A percentile compares a stretch with the other conserved stretches of the same genome.
Evolutionary conservation across 2,113 vertebrate species (phyloP).

Genomic region (Paracanthobrama guichenoti): DNA sequence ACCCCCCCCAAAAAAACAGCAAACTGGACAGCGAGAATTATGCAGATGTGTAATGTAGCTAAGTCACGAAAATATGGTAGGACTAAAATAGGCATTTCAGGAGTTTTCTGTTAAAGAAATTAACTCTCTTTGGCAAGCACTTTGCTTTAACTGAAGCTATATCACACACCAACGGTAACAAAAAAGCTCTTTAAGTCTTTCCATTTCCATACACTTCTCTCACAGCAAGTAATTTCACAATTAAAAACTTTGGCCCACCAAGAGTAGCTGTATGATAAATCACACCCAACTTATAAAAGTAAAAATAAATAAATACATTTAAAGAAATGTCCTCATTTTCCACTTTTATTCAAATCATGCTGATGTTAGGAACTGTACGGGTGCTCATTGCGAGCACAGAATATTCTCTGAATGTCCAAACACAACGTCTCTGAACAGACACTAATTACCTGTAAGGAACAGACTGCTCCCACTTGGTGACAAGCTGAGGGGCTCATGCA

Average conservation of each 20-base stretch:
- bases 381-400: slow-evolving; percentile 38
- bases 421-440: slow-evolving; percentile 17
- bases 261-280: slow-evolving; percentile 18
- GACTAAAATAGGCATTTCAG: background rate
- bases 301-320: background rate
- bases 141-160: background rate
- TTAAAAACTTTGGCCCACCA: background rate
- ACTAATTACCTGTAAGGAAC: slow-evolving; percentile 49
- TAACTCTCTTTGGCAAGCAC: background rate
- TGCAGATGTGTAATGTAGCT: background rate
- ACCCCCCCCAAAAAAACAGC: too few species aligned
- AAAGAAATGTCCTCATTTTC: slow-evolving; percentile 5
- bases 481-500: slow-evolving; percentile 15
- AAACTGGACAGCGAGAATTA: background rate
- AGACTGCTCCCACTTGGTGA: background rate
- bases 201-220: background rate
- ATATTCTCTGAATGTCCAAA: slow-evolving; percentile 42
- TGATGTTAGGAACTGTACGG: slow-evolving; percentile 39
- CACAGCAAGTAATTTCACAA: slow-evolving; percentile 29
- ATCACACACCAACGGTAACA: background rate
- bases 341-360: slow-evolving; percentile 22
- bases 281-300: background rate
- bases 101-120: background rate
- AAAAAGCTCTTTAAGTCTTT: background rate
- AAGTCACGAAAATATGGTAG: background rate